Percentiles rank a stretch among this genome's conserved stretches.
These are phyloP conservation scores for Conus ventricosus DNA, from an alignment of 1,140 invertebrate genomes.

Conservation along the genomic window DNA sequence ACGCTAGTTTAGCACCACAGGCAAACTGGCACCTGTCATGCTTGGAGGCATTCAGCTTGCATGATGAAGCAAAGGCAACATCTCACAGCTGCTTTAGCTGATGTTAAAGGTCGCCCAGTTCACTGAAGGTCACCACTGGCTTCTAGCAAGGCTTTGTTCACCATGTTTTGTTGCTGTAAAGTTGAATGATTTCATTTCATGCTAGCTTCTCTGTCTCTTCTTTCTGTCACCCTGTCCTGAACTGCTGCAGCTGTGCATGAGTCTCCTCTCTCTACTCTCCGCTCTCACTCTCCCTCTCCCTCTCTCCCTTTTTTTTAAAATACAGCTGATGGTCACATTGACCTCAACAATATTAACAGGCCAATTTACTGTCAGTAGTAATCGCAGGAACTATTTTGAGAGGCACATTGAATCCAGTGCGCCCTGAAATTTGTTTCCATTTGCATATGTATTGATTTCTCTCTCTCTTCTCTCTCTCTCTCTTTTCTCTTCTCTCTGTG, in stretches of 20 bases:
- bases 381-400: no score
- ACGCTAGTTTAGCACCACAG: background rate
- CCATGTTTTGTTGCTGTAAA: slow-evolving; percentile 15
- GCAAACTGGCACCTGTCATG: background rate
- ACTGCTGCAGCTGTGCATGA: background rate
- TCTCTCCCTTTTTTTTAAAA: background rate
- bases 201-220: background rate
- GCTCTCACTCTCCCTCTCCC: background rate
- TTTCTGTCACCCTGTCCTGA: background rate
- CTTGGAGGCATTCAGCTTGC: background rate
- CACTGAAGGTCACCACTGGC: background rate
- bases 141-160: background rate
- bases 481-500: background rate
- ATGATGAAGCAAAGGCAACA: background rate
- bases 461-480: background rate
- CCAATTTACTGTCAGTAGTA: background rate
- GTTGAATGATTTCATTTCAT: background rate
- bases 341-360: background rate
- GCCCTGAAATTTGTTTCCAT: background rate
- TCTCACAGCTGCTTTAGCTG: background rate
- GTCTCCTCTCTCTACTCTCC: background rate
- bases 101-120: background rate
- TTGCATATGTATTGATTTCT: background rate
- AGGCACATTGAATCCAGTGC: background rate
- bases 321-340: background rate